Base-by-base conservation (phyloP, 2,797 vertebrate species). In the Ctenochaetus hawaiiensis region DNA sequence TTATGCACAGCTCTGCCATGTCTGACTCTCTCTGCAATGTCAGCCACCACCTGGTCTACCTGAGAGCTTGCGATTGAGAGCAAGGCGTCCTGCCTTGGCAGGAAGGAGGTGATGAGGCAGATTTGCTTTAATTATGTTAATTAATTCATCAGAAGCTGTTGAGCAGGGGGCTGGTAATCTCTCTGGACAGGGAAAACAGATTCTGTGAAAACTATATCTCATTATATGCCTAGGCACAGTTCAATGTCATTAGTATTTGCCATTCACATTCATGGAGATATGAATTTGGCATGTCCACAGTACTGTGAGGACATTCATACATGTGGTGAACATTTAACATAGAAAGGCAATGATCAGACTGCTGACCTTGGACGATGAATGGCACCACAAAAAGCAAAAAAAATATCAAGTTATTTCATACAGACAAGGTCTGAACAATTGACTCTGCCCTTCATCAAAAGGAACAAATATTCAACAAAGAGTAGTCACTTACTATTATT, bases 41-140 rank as follows among this genome's bases (percentile, higher is more conserved):
- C 91, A 93, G 78, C 61, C 75, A 44, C 89, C 91, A 93, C 89
- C 90, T 93, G 88, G 89, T 84, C 56, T 22, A 87, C 76, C 89
- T 65, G 53, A 81, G 65, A 81, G 72, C 85, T 43, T 14, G 66
- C 57, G 58, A 79, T 64, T 60, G 59, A 52, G 59, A 79, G 78
- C 68, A 62, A 81, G 83, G 80, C 77, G 47, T 84, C 75, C 82
- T 79, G 82, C 70, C 81, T 88, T 91, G 84, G 84, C 85, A 88
- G 80, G 74, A 62, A 76, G 82, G 67, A 87, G 80, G 86, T 78
- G 78, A 92, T 88, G 83, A 88, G 84, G 90, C 83, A 83, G 82
- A 82, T 92, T 88, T 86, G 80, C 80, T 90, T 93, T 95, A 94
- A 94, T 94, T 95, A 95, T 94, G 91, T 70, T 93, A 94, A 95